These are phyloP conservation scores for Bombus difficillimus DNA, from an alignment of 1,140 invertebrate genomes.

Conservation along the genomic window DNA sequence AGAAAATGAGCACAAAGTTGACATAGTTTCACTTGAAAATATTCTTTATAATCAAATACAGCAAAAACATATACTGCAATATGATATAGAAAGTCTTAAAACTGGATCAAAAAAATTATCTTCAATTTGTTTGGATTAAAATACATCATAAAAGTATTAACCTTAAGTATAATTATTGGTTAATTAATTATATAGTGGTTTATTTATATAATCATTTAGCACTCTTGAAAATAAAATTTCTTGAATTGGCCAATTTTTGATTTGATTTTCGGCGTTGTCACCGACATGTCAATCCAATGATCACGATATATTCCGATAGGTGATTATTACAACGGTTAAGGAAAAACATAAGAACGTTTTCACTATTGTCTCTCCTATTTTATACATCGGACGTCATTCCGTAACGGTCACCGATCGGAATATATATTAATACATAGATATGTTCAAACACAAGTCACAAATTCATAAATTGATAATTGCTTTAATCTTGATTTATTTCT, in stretches of 20 bases:
- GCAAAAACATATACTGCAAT: constrained; percentile 68
- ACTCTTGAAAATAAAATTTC: not conserved
- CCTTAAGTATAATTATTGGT: not conserved
- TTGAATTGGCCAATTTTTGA: not conserved
- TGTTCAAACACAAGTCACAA: not conserved
- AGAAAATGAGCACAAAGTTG: constrained; percentile 62
- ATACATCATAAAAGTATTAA: not conserved
- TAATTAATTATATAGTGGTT: not conserved
- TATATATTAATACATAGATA: not conserved
- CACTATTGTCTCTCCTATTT: too few relatives aligned
- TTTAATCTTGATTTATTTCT: not conserved
- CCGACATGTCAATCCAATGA: too few relatives aligned
- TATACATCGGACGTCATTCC: too few relatives aligned
- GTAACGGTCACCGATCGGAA: too few relatives aligned
- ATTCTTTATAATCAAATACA: constrained; percentile 69
- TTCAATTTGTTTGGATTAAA: constrained; percentile 9
- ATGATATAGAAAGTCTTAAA: constrained; percentile 73
- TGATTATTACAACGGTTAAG: too few relatives aligned
- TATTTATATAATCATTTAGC: not conserved
- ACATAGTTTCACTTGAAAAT: constrained; percentile 64
- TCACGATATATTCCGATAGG: too few relatives aligned
- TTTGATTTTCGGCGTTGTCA: not conserved
- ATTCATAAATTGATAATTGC: not conserved
- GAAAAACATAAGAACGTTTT: too few relatives aligned
- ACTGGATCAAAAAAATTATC: constrained; percentile 57